Evolutionary conservation across 2,888 invertebrate species (phyloP).

Genomic region (Lasioglossum pauxillum): DNA sequence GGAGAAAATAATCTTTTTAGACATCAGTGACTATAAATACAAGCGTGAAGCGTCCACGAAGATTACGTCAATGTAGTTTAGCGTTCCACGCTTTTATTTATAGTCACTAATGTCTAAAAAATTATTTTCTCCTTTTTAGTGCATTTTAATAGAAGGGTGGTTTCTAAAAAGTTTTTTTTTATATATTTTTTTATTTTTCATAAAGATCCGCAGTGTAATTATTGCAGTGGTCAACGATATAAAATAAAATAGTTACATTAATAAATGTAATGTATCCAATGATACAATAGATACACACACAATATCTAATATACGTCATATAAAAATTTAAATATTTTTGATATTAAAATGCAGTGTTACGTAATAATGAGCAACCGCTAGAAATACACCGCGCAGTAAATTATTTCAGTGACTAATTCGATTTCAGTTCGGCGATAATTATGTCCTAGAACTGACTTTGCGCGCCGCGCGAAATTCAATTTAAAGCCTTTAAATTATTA

Average conservation of each 20-base stretch:
- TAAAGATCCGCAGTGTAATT: too few species aligned
- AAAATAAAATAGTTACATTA: background rate
- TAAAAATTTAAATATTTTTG: background rate
- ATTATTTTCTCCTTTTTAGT: too few species aligned
- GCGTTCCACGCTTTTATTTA: too few species aligned
- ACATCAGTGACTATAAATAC: too few species aligned
- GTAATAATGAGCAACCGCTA: background rate
- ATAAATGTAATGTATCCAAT: background rate
- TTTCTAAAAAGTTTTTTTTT: too few species aligned
- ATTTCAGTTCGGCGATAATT: background rate
- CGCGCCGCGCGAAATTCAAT: background rate
- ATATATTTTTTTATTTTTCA: too few species aligned
- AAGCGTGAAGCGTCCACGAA: too few species aligned
- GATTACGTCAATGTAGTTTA: too few species aligned
- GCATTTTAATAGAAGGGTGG: too few species aligned
- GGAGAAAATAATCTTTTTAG: too few species aligned
- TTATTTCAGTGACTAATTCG: background rate
- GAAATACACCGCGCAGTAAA: background rate
- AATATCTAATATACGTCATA: background rate
- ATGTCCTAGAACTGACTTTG: background rate
- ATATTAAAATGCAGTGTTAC: background rate
- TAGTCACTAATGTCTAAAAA: too few species aligned
- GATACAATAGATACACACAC: background rate
- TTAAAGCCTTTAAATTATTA: slow-evolving; percentile 13
- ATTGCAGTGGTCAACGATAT: background rate